These are phyloP conservation scores for Lindbergichthys nudifrons DNA, from an alignment of 2,797 vertebrate genomes.

Conservation along the genomic window DNA sequence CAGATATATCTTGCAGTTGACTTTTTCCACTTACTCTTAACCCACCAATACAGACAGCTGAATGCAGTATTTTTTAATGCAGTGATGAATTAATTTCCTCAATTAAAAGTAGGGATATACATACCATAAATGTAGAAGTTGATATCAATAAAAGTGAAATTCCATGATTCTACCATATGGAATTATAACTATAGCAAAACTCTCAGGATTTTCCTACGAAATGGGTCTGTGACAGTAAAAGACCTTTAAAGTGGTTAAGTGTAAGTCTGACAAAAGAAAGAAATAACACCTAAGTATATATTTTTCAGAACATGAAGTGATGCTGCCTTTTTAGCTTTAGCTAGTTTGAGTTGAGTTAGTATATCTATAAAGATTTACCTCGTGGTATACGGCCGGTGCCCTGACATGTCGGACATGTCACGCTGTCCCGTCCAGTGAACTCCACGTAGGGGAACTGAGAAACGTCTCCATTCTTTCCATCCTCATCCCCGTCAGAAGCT, in stretches of 20 bases:
- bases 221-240: too few relatives aligned
- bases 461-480: constrained; percentile 88
- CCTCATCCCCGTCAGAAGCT: constrained; percentile 77
- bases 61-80: not conserved
- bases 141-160: too few relatives aligned
- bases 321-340: not conserved
- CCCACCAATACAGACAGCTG: not conserved
- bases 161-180: too few relatives aligned
- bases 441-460: constrained; percentile 92
- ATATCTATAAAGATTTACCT: constrained; percentile 77
- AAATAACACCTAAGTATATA: not conserved
- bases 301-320: not conserved
- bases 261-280: not conserved
- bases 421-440: constrained; percentile 92
- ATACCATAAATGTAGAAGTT: too few relatives aligned
- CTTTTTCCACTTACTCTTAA: not conserved
- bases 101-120: not conserved
- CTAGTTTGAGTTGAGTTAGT: too few relatives aligned
- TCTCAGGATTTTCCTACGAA: too few relatives aligned
- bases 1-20: not conserved
- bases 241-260: too few relatives aligned
- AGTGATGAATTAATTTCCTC: not conserved
- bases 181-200: too few relatives aligned
- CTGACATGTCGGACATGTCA: constrained; percentile 97
- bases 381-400: constrained; percentile 96